phyloP scores from a whole-genome alignment of 2,888 invertebrate genomes.

The Flexamia atlantica region DNA sequence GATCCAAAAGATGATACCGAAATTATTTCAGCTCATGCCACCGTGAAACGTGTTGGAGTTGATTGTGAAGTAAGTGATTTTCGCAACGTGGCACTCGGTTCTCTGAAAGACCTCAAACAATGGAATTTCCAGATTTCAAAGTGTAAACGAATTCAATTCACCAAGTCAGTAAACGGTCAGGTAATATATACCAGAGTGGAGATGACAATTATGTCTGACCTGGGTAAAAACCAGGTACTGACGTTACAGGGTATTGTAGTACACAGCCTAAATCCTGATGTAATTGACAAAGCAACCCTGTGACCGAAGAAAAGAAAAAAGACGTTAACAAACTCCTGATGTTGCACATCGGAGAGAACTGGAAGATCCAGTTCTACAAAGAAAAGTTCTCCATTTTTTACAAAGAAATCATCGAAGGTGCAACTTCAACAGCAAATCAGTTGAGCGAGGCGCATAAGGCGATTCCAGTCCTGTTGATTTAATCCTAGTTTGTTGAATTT shows the following conservation, averaged over 20 bases:
- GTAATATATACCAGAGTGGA: conserved; percentile 44
- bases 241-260: conserved; percentile 24
- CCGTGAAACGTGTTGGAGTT: too few relatives aligned
- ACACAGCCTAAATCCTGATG: conserved; percentile 8
- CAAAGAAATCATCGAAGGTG: conserved; percentile 38
- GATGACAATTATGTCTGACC: conserved; percentile 17
- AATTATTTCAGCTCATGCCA: too few relatives aligned
- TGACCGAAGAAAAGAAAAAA: conserved; percentile 50
- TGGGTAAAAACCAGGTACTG: conserved; percentile 29
- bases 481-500: too few relatives aligned
- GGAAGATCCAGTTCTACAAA: background rate
- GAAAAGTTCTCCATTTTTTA: conserved; percentile 38
- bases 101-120: conserved; percentile 30
- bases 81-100: too few relatives aligned
- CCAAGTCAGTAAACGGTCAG: conserved; percentile 30
- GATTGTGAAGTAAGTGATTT: too few relatives aligned
- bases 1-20: too few relatives aligned
- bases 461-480: too few relatives aligned
- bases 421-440: background rate
- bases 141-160: conserved; percentile 48
- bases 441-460: too few relatives aligned
- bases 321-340: conserved; percentile 39
- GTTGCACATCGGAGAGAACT: conserved; percentile 38
- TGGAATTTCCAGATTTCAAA: conserved; percentile 55
- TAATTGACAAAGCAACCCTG: conserved; percentile 35